phyloP scores from a whole-genome alignment of 1,140 invertebrate species.

The Lepidotrigona ventralis region DNA sequence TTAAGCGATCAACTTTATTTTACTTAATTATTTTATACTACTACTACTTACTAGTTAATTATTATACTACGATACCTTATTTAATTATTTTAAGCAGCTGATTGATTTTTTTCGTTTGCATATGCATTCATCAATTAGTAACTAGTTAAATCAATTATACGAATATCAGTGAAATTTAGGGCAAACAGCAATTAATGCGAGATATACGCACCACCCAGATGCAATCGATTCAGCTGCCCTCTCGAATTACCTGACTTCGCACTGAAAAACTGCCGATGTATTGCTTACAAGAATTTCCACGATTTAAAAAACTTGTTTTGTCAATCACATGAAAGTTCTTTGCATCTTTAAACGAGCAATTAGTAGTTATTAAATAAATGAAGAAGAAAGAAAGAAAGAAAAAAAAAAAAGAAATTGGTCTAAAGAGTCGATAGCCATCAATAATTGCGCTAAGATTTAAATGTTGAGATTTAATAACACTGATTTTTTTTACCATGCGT shows the following conservation, averaged over 20 bases:
- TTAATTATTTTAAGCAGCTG: background rate
- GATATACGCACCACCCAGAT: constrained; percentile 6
- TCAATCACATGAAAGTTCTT: background rate
- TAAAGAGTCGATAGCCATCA: background rate
- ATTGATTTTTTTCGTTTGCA: background rate
- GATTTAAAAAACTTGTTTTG: background rate
- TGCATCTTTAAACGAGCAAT: background rate
- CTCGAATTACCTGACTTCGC: background rate
- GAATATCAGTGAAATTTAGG: constrained; percentile 29
- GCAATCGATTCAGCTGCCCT: constrained; percentile 23
- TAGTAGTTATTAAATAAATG: background rate
- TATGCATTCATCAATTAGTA: no score
- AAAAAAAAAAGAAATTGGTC: background rate
- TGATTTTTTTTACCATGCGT: background rate
- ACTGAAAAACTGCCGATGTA: background rate
- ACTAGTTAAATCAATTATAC: background rate
- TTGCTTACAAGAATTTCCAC: background rate
- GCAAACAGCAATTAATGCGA: constrained; percentile 5
- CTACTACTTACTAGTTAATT: no score
- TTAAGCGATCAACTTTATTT: no score
- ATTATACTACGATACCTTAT: background rate
- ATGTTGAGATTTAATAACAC: background rate
- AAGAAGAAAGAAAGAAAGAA: background rate
- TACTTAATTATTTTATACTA: no score
- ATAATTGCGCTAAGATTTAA: no score